Base-by-base conservation (phyloP, 2,888 invertebrate genomes). In the Itoplectis maculator region DNA sequence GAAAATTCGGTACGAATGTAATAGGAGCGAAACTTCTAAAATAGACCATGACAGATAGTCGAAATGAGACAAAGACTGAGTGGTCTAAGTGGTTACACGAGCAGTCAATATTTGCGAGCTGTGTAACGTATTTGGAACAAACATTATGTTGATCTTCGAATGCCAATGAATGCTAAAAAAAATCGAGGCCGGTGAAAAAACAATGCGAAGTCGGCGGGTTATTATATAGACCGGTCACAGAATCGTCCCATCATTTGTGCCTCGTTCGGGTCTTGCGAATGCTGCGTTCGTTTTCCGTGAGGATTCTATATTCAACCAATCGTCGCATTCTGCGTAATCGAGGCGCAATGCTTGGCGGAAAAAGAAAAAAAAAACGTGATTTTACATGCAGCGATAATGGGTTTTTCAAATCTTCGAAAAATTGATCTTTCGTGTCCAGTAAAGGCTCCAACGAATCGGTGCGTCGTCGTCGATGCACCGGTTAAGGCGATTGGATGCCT, bases 1-100 rank as follows among this genome's bases (percentile, higher is more conserved):
- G n/a, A 47, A 8, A 15, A 29, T 29, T n/a, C 29, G 56, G 29
- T 40, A 68, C 61, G 63, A 51, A 49, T 61, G 47, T 74, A 61
- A 20, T 68, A 66, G 54, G 47, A 49, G 61, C 72, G 51, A 76
- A 61, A 72, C 59, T 76, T 79, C 51, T 51, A 40, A 88, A 87
- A 88, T 83, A 87, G 87, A 88, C 89, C 91, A 91, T 91, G 90
- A 91, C 90, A 88, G 87, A 88, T 89, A 88, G 88, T 87, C 85
- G 90, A 88, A 89, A 90, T 89, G 90, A 91, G 91, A 90, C 87
- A 90, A 91, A 91, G 91, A 91, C 92, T 92, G 92, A 91, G 61
- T 87, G 89, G 89, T 87, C 85, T 88, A 83, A 86, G 78, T 80
- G 83, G 69, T 81, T 83, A 61, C 70, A 80, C 72, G 49, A 51